phyloP scores from a whole-genome alignment of 1,140 invertebrate species.

The Oreohelix idahoensis region DNA sequence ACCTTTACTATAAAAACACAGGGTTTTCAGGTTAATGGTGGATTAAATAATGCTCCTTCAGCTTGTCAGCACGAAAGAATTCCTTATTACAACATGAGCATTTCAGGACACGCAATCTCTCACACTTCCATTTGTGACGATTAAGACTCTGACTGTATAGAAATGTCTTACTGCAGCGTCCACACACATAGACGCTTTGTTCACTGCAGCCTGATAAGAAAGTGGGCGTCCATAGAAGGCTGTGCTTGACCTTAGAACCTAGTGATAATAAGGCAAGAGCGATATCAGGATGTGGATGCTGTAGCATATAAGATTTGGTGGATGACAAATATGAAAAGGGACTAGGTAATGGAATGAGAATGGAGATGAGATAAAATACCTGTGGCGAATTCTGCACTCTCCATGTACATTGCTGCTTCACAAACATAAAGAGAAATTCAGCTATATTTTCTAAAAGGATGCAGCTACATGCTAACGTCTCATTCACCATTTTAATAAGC shows the following conservation, averaged over 20 bases:
- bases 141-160: slow-evolving; percentile 27
- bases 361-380: too few species aligned
- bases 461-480: too few species aligned
- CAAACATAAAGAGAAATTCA: too few species aligned
- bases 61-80: slow-evolving; percentile 28
- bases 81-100: slow-evolving; percentile 4
- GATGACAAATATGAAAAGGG: too few species aligned
- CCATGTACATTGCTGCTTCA: too few species aligned
- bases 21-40: neutral
- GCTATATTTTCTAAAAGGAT: too few species aligned
- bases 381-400: too few species aligned
- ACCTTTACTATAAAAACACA: too few species aligned
- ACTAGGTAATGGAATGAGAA: too few species aligned
- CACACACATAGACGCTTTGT: neutral
- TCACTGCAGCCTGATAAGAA: neutral
- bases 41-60: neutral
- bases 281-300: neutral
- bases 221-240: neutral
- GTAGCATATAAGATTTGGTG: neutral
- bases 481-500: too few species aligned
- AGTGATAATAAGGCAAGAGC: slow-evolving; percentile 12
- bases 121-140: slow-evolving; percentile 30
- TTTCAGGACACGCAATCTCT: slow-evolving; percentile 5
- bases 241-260: neutral
- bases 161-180: slow-evolving; percentile 28